Percentiles rank a stretch among this genome's conserved stretches.
phyloP scores from a whole-genome alignment of 2,888 invertebrate species.

The Apamea epomidion region DNA sequence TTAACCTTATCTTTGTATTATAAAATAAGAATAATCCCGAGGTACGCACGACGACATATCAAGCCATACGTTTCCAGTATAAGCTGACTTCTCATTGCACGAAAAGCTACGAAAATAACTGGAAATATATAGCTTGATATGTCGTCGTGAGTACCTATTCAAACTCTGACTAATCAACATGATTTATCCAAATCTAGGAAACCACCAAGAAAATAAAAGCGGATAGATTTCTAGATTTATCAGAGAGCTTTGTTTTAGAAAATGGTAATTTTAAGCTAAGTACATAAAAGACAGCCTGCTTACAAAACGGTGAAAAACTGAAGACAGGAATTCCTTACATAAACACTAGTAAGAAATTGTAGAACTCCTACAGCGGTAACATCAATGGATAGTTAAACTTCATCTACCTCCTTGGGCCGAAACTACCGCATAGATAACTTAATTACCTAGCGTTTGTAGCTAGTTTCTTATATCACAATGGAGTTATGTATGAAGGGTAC shows the following conservation, averaged over 20 bases:
- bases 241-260: neutral
- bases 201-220: neutral
- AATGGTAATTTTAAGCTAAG: neutral
- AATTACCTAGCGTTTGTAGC: slow-evolving; percentile 12
- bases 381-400: neutral
- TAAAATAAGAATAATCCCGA: neutral
- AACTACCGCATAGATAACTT: slow-evolving; percentile 28
- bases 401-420: slow-evolving; percentile 7
- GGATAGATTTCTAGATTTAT: neutral
- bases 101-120: too few species aligned
- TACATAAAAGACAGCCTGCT: neutral
- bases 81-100: too few species aligned
- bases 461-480: slow-evolving; percentile 34
- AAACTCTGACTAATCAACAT: neutral
- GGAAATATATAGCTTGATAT: too few species aligned
- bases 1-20: neutral
- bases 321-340: neutral
- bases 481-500: neutral
- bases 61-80: too few species aligned
- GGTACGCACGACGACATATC: too few species aligned
- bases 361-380: slow-evolving; percentile 2
- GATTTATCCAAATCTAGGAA: neutral
- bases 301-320: neutral
- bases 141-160: neutral
- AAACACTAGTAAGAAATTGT: neutral